phyloP scores from a whole-genome alignment of 2,888 invertebrate species.

The Cephus pulcher region DNA sequence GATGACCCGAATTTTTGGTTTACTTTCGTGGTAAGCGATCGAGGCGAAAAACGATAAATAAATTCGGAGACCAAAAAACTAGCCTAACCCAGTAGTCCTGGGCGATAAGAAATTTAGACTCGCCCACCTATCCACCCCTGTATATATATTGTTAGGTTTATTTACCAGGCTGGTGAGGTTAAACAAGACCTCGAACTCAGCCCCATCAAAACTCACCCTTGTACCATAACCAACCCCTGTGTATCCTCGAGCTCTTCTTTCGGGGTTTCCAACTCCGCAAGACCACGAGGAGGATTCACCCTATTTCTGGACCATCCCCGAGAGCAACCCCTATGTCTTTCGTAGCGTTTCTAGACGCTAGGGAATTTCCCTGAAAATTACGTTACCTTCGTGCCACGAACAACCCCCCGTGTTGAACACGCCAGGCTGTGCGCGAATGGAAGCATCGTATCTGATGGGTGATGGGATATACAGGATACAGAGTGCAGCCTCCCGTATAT shows the following conservation, averaged over 20 bases:
- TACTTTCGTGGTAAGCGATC: background rate
- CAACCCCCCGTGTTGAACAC: background rate
- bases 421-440: background rate
- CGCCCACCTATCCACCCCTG: background rate
- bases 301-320: background rate
- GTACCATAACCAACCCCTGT: background rate
- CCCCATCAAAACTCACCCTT: background rate
- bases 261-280: background rate
- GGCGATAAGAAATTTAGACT: background rate
- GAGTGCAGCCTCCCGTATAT: background rate
- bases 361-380: background rate
- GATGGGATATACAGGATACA: background rate
- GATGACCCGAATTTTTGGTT: background rate
- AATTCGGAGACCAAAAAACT: background rate
- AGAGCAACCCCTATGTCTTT: background rate
- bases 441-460: background rate
- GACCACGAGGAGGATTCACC: background rate
- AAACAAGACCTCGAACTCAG: conserved; percentile 3
- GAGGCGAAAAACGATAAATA: background rate
- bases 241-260: background rate
- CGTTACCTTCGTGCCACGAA: background rate
- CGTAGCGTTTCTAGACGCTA: background rate
- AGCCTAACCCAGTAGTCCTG: background rate
- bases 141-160: conserved; percentile 7
- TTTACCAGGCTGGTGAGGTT: conserved; percentile 8